Conservation (phyloP, 2,888 invertebrate species). For the Leptopilina drosophilae region DNA sequence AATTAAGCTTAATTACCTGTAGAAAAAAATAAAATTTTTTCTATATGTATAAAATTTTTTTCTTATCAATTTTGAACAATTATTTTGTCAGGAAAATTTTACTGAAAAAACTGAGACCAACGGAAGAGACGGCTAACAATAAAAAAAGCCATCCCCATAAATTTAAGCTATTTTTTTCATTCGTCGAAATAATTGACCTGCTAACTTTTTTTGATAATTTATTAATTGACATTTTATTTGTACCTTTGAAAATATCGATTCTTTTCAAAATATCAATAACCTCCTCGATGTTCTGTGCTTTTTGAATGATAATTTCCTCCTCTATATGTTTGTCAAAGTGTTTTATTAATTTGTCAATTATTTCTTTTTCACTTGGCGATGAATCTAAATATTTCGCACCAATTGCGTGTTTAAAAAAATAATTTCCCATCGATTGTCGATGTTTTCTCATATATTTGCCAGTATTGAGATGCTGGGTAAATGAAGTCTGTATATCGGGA, state of each 20-base stretch:
- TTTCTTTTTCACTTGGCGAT: slow-evolving; percentile 19
- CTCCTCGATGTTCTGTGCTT: slow-evolving; percentile 17
- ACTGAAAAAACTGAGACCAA: neutral
- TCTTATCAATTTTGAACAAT: neutral
- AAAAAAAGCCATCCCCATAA: slow-evolving; percentile 14
- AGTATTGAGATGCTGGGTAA: neutral
- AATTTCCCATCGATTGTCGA: slow-evolving; percentile 10
- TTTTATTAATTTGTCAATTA: slow-evolving; percentile 12
- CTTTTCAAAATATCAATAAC: slow-evolving; percentile 17
- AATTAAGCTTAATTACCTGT: neutral
- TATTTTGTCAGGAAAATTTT: slow-evolving; percentile 7
- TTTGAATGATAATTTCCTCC: slow-evolving; percentile 21
- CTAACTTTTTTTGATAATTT: neutral
- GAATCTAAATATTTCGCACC: slow-evolving; percentile 13
- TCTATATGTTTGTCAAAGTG: slow-evolving; percentile 13
- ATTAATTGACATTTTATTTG: neutral
- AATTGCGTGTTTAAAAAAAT: slow-evolving; percentile 14
- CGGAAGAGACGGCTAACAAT: neutral
- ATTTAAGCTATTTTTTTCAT: neutral
- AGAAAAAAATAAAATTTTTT: neutral
- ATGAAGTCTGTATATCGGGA: slow-evolving; percentile 2
- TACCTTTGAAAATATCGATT: slow-evolving; percentile 20
- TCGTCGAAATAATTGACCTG: neutral
- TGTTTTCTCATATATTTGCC: slow-evolving; percentile 7
- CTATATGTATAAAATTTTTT: too few species aligned